Evolutionary conservation across 2,797 vertebrate genomes (phyloP).

Genomic region (Lepidocolaptes lacrymiger): DNA sequence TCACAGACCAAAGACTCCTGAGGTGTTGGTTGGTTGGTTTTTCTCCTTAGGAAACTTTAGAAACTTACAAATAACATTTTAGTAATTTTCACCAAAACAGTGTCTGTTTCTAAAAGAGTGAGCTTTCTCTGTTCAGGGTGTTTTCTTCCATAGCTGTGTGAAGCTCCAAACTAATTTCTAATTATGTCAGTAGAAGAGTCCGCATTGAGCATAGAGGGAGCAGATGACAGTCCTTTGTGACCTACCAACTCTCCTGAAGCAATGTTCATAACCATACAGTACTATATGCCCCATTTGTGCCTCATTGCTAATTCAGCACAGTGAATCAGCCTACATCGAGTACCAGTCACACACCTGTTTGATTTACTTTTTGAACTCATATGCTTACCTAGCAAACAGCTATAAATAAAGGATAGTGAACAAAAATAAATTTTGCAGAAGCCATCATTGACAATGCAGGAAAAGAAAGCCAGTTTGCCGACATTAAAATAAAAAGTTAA

Average conservation of each 20-base stretch:
- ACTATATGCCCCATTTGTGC: background rate
- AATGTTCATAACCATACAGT: background rate
- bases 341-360: background rate
- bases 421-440: constrained; percentile 5
- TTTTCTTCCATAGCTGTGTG: background rate
- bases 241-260: background rate
- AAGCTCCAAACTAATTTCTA: background rate
- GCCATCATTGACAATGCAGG: background rate
- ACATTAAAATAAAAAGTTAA: background rate
- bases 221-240: background rate
- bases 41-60: background rate
- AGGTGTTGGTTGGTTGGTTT: background rate
- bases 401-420: background rate
- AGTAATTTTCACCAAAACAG: background rate
- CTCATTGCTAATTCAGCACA: background rate
- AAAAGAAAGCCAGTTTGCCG: background rate
- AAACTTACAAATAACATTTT: background rate
- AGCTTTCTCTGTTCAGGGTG: background rate
- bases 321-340: background rate
- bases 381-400: constrained; percentile 14
- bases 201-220: background rate
- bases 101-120: background rate
- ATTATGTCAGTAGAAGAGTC: background rate
- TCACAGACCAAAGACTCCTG: background rate
- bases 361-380: background rate